These are phyloP conservation scores for Elgonia sp. DNA, from an alignment of 2,888 invertebrate species.

Conservation along the genomic window DNA sequence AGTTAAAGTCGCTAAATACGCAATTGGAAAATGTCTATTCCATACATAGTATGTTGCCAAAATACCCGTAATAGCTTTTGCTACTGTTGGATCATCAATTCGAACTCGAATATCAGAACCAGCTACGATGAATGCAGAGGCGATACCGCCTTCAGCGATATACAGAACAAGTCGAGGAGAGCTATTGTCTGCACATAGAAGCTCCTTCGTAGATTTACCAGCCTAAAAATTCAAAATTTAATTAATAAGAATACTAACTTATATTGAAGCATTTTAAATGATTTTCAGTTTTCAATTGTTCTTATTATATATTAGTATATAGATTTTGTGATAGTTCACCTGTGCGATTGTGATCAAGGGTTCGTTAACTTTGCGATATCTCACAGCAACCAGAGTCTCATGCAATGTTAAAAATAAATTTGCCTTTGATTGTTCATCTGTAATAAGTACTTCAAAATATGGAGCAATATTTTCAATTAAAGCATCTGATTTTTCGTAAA, in stretches of 20 bases:
- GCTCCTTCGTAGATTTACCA: constrained; percentile 34
- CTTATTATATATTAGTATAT: constrained; percentile 17
- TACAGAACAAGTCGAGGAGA: constrained; percentile 29
- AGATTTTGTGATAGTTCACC: constrained; percentile 5
- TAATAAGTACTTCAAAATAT: not conserved
- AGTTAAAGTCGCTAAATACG: constrained; percentile 32
- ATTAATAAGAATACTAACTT: not conserved
- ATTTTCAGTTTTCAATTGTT: not conserved
- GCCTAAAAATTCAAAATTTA: constrained; percentile 29
- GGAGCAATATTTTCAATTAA: not conserved
- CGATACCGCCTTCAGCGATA: constrained; percentile 16
- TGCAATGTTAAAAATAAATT: constrained; percentile 24
- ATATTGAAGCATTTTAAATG: too few species aligned
- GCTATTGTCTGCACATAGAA: not conserved
- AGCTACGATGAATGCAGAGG: constrained; percentile 30
- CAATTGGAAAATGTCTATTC: constrained; percentile 37
- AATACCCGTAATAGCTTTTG: constrained; percentile 30
- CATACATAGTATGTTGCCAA: constrained; percentile 46
- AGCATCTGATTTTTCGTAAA: constrained; percentile 2
- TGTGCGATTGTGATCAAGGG: constrained; percentile 29
- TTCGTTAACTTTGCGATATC: constrained; percentile 36
- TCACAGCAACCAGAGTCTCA: constrained; percentile 27
- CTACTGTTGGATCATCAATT: constrained; percentile 14
- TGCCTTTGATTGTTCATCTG: constrained; percentile 10
- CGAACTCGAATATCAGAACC: constrained; percentile 13